Base-by-base conservation (phyloP, 2,888 invertebrate species). In the Trichacis sp. region DNA sequence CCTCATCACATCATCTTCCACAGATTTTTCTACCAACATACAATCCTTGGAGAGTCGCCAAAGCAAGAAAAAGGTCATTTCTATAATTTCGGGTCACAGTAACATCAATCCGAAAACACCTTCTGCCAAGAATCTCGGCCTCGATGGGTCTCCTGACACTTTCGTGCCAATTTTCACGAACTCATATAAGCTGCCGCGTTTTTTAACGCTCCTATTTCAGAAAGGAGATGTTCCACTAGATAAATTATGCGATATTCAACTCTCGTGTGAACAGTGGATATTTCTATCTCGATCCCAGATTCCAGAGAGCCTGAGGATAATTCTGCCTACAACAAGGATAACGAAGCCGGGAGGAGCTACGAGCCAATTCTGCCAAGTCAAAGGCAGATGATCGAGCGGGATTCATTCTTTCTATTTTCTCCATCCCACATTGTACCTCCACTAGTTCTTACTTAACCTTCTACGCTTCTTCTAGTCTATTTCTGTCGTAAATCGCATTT, bases 321-420 rank as follows among this genome's bases (percentile, higher is more conserved):
- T 54, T 24, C 14, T 20, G 29, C 43, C 45, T 43, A 29, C 45
- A 38, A 45, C 49, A 36, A 33, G 45, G 47, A 42, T 54, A 60
- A 60, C 49, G 60, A 60, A 45, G 29, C 18, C 11, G 11, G 52
- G 43, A 45, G 29, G 43, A 60, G 54, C 49, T 54, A 49, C 15
- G 53, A 60, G 30, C 60, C 54, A 53, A 60, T 60, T 60, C 18
- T 49, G 45, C 20, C 50, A 24, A 54, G 53, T 30, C 54, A 49
- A 54, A 60, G 49, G 49, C 49, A 18, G 49, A 60, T 54, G 53
- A 54, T 60, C 45, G 54, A 50, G 60, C 54, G 49, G 43, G 49
- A 54, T 20, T 54, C 46, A 18, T 14, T 29, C 49, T 48, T 53
- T 43, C 45, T 24, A 53, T 48, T 60, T 53, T 49, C 19, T 47